A percentile compares a stretch with the other conserved stretches of the same genome.
Evolutionary conservation across 2,113 vertebrate genomes (phyloP).

Genomic region (Porphyrio hochstetteri): DNA sequence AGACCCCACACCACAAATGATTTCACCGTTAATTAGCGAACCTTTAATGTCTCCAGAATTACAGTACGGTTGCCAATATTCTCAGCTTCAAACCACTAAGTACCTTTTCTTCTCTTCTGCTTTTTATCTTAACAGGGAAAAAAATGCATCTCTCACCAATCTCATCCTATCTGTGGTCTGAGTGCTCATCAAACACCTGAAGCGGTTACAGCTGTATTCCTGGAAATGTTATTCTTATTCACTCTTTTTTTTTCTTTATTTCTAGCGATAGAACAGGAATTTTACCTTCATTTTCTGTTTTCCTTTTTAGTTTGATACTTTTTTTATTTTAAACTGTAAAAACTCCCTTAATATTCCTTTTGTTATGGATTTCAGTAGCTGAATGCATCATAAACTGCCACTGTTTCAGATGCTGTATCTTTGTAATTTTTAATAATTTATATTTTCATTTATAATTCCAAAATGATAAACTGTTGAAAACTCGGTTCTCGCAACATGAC

Average conservation of each 20-base stretch:
- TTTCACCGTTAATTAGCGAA: slow-evolving; percentile 28
- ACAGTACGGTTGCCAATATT: not conserved
- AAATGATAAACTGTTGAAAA: not conserved
- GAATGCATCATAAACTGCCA: not conserved
- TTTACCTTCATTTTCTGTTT: not conserved
- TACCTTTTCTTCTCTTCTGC: not conserved
- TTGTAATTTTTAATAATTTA: too few relatives aligned
- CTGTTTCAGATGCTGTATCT: not conserved
- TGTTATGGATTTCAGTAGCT: not conserved
- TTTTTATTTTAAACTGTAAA: not conserved
- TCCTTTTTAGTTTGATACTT: not conserved
- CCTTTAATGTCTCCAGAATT: slow-evolving; percentile 1
- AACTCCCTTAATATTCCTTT: not conserved
- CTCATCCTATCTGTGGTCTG: not conserved
- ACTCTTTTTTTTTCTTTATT: not conserved
- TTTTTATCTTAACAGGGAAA: not conserved
- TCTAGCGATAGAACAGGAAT: not conserved
- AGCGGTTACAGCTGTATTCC: not conserved
- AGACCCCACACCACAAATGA: not conserved
- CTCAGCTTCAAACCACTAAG: slow-evolving; percentile 46
- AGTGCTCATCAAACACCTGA: not conserved
- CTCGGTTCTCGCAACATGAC: not conserved
- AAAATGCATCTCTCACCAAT: not conserved
- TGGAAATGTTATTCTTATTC: not conserved
- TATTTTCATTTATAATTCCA: too few relatives aligned